Base-by-base conservation (phyloP, 2,113 vertebrate genomes). In the Xenus cinereus region DNA sequence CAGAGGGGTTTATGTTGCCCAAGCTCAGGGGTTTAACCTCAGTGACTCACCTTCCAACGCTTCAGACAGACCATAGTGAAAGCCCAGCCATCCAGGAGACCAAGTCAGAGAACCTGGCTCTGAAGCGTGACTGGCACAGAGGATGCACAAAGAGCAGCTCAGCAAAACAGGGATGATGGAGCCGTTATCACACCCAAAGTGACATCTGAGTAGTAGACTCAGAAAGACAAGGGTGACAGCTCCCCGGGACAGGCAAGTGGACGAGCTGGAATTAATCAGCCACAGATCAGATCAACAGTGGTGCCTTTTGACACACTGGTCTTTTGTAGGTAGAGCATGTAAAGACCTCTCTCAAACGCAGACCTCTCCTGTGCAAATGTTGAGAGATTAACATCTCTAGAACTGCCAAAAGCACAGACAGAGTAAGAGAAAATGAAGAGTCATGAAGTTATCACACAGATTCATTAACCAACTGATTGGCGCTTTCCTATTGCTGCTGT, bases 391-490 rank as follows among this genome's bases (percentile, higher is more conserved):
- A 93, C 86, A 97, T 95, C 95, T 97, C 77, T 9, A 54, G 37
- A 87, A n/a, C 95, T 95, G 94, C 84, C 95, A 95, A 82, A 92
- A 92, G 90, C 90, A 78, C 69, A 39, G 78, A 59, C 59, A 46
- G 83, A 76, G 43, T 14, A 37, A 35, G 57, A 57, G 92, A 82
- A 97, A 95, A 96, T 95, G 92, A 95, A 90, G 95, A 97, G 80
- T 62, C 95, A 84, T 92, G 92, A 93, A 97, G 95, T 97, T 95
- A 95, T 96, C 93, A 91, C 89, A 89, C 2, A 0, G 90, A 96
- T 95, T 94, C 94, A 95, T 97, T 95, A 97, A 96, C 86, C 84
- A 85, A 68, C 84, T 87, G 92, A 95, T 95, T 96, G 97, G 90
- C 9, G 32, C 80, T 81, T 89, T 93, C 90, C 91, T 95, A 35